Base-by-base conservation (phyloP, 2,888 invertebrate species). In the Drosophila anomalata region DNA sequence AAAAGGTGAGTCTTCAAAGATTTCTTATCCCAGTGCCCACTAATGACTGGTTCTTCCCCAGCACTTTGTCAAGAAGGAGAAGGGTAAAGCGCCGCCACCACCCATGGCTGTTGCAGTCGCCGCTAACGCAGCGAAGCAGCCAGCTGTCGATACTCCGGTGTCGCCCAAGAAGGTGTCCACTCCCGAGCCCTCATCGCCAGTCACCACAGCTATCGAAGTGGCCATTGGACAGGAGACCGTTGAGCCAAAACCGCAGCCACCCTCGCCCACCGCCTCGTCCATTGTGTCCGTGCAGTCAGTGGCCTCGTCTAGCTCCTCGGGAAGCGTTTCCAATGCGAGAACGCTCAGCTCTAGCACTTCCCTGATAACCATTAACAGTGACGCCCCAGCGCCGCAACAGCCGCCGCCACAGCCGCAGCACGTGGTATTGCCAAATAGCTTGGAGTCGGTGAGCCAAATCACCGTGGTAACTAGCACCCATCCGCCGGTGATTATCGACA, bases 381-480 rank as follows among this genome's bases (percentile, higher is more conserved):
- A 91, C 75, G 75, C 81, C n/a, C 85, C 90, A 7, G 75, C 87
- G 4, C 63, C 73, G 39, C 53, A 72, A 36, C 79, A 79, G 11
- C 72, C 73, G 46, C 80, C 53, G 54, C 52, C 31, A 20, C 53
- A 26, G 29, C 61, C 59, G 24, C 89, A 87, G 48, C 81, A 93
- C 44, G 60, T 93, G 47, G 94, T 94, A 88, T 92, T 93, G 68
- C 94, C 94, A n/a, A 96, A 96, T 91, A 95, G 96, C 82, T 92
- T 96, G 77, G 95, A 95, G 1, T 94, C 95, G 39, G 94, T 95
- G 53, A 96, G 95, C 59, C 95, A 95, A 87, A 96, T 96, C 65
- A 96, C 96, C 1, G 96, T 97, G 36, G 96, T 97, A 54, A 95
- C 95, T 14, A 96, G 96, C 52, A 93, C 92, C 9, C 97, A 97